Base-by-base conservation (phyloP, 2,113 vertebrate species). In the Leiothrix lutea region DNA sequence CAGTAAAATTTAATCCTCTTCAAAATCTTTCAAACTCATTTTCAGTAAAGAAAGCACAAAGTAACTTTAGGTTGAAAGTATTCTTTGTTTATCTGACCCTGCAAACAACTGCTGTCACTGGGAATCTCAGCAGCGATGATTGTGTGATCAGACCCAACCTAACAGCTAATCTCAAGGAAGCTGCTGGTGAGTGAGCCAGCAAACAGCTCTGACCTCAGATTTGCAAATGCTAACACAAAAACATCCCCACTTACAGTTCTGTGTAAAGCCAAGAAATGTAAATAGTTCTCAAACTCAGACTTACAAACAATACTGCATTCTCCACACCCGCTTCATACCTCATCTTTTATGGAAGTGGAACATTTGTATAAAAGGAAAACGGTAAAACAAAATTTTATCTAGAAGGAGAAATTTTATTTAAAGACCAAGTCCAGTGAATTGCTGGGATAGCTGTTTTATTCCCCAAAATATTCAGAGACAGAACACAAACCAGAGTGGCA, bases 41-140 rank as follows among this genome's bases (percentile, higher is more conserved):
- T 88, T 86, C 54, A 93, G 17, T 28, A 85, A 38, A 5, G 33
- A n/a, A 83, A 86, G 11, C 33, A 45, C 7, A 20, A 67, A 66
- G 28, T 50, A 94, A 62, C 42, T 65, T 47, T 2, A 31, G 31
- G 51, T 12, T 2, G 1, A 56, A 51, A 12, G 12, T 14, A 33
- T n/a, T 66, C 24, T 72, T 82, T 1, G 16, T 6, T 13, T 61
- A 21, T 29, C 50, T 87, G 58, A 75, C 21, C 20, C 61, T 72
- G 58, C 21, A 66, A 88, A 92, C 47, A 81, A 40, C 23, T 60
- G 67, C 17, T 77, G 56, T 21, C 71, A 73, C 29, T 33, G 29
- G 26, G 29, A 66, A 65, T 90, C 53, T 42, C 47, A 82, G 20
- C 13, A 73, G 25, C 6, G 2, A 73, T 0, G 0, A 40, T 3